A percentile compares a stretch with the other conserved stretches of the same genome.
phyloP scores from a whole-genome alignment of 1,140 invertebrate species.

The Caenorhabditis briggsae region DNA sequence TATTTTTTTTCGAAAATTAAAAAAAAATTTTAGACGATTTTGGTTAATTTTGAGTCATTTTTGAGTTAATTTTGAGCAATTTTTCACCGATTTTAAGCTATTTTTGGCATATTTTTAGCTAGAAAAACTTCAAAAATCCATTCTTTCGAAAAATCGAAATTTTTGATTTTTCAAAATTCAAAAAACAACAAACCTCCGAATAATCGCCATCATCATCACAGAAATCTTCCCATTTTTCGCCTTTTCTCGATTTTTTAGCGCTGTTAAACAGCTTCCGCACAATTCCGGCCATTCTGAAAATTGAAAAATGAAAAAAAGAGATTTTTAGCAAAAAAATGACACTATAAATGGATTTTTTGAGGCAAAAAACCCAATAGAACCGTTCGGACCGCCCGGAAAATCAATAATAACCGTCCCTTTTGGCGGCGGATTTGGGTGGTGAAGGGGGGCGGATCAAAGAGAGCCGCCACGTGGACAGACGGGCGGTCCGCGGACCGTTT shows the following conservation, averaged over 20 bases:
- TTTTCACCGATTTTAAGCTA: too few species aligned
- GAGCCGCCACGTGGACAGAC: neutral
- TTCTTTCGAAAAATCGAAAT: too few species aligned
- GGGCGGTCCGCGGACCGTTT: too few species aligned
- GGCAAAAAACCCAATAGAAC: neutral
- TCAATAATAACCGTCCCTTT: neutral
- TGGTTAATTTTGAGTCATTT: too few species aligned
- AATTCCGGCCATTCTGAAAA: constrained; percentile 44
- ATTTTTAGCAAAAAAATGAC: neutral
- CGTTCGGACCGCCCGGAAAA: neutral
- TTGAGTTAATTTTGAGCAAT: too few species aligned
- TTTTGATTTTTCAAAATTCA: too few species aligned
- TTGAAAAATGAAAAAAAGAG: neutral
- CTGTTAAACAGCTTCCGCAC: constrained; percentile 28
- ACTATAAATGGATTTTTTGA: neutral
- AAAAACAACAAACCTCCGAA: neutral
- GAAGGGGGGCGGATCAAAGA: neutral
- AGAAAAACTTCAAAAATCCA: too few species aligned
- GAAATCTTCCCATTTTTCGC: neutral
- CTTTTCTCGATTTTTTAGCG: neutral
- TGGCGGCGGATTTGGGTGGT: neutral
- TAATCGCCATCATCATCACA: constrained; percentile 15
- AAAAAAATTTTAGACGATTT: neutral
- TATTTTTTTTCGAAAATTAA: neutral
- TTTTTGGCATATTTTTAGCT: too few species aligned